These are phyloP conservation scores for Platycheirus albimanus DNA, from an alignment of 2,888 invertebrate genomes.

Conservation along the genomic window DNA sequence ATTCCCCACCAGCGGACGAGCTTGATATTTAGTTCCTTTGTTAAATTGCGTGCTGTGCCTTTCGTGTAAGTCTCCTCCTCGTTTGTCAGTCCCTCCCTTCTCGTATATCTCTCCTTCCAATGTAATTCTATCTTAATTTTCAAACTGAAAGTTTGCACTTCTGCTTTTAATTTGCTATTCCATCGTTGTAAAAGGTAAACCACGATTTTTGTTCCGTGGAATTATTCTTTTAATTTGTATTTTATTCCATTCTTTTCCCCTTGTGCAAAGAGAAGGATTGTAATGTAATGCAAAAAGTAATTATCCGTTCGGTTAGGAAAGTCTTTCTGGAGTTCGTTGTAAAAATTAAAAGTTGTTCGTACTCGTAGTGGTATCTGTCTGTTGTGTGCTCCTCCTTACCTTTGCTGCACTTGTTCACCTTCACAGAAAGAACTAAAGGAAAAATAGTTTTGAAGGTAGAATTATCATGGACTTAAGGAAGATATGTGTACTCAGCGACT, in stretches of 20 bases:
- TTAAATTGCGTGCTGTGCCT: slow-evolving; percentile 8
- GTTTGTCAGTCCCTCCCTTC: not conserved
- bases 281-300: slow-evolving; percentile 41
- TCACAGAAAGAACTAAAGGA: too few species aligned
- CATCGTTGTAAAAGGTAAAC: slow-evolving; percentile 14
- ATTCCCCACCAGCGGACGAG: not conserved
- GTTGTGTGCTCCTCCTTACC: too few species aligned
- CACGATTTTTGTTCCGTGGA: not conserved
- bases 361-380: too few species aligned
- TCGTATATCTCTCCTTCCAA: not conserved
- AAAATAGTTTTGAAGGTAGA: too few species aligned
- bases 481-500: too few species aligned
- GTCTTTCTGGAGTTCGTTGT: not conserved
- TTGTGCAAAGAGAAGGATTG: too few species aligned
- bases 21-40: slow-evolving; percentile 1
- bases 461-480: too few species aligned
- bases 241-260: not conserved
- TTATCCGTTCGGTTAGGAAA: slow-evolving; percentile 17
- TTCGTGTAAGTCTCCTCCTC: slow-evolving; percentile 11
- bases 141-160: slow-evolving; percentile 22
- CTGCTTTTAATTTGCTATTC: slow-evolving; percentile 32
- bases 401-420: too few species aligned
- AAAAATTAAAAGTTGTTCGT: too few species aligned
- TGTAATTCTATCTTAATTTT: slow-evolving; percentile 27
- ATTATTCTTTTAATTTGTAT: slow-evolving; percentile 24